Percentiles rank a stretch among this genome's conserved stretches.
These are phyloP conservation scores for Nomia melanderi DNA, from an alignment of 1,140 invertebrate species.

Conservation along the genomic window DNA sequence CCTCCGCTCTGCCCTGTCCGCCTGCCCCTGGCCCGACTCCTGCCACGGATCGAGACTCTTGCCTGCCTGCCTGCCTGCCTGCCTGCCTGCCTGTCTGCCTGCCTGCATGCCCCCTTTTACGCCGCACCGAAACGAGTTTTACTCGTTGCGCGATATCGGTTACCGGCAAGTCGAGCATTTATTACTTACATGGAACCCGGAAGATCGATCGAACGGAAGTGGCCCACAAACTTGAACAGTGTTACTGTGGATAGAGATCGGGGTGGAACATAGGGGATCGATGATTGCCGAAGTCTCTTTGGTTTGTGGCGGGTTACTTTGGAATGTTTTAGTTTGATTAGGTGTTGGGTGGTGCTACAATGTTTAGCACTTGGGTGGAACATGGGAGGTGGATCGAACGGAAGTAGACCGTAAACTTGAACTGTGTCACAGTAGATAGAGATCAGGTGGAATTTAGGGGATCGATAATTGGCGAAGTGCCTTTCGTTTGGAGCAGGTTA, in stretches of 20 bases:
- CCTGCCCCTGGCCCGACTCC: neutral
- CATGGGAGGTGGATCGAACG: no score
- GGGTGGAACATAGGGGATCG: neutral
- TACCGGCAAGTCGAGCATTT: slow-evolving; percentile 48
- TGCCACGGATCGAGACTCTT: neutral
- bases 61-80: slow-evolving; percentile 1
- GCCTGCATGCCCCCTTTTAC: slow-evolving; percentile 30
- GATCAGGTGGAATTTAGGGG: no score
- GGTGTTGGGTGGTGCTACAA: no score
- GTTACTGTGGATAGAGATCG: neutral
- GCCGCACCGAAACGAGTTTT: slow-evolving; percentile 56
- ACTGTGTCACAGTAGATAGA: no score
- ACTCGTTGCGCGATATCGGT: slow-evolving; percentile 59
- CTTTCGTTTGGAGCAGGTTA: no score
- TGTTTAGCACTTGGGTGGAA: no score
- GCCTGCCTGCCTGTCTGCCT: neutral
- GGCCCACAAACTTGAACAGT: slow-evolving; percentile 29
- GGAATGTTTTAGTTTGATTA: neutral
- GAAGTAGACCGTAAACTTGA: no score
- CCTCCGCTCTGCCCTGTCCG: neutral
- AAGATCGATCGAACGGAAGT: slow-evolving; percentile 63
- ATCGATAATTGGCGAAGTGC: no score
- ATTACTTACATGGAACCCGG: slow-evolving; percentile 51
- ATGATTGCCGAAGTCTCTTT: neutral
- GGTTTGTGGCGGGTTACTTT: no score